Base-by-base conservation (phyloP, 1,140 invertebrate genomes). In the Danaus melanippus region DNA sequence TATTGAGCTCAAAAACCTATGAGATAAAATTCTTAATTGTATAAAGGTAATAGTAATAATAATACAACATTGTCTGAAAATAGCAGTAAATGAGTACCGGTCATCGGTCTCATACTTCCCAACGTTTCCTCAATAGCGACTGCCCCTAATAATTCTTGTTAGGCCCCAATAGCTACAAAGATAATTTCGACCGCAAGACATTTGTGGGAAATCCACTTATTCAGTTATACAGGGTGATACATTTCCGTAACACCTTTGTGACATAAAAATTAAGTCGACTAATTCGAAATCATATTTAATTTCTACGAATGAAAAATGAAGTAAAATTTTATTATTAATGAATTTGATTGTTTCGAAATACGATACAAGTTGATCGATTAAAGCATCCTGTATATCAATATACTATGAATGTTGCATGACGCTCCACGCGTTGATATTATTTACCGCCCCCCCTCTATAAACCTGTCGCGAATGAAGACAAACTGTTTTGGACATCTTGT, bases 371-470 rank as follows among this genome's bases (percentile, higher is more conserved):
- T 32, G 6, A 32, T 32, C 9, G n/a, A 47, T 51, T 17, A 7
- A 45, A 44, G 10, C 78, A 74, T 8, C 60, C 74, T 78, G 68
- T 81, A 74, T 46, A 49, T n/a, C 10, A 32, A 21, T 42, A 71
- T 67, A 73, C 62, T 66, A 84, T 84, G 80, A 84, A 84, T 84
- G 80, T 81, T 81, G 75, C 77, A 84, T 84, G 80, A 81, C 71
- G 69, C 74, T 64, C 71, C 62, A 61, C 66, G 69, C 76, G 71
- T 66, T 67, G 75, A 77, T 84, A 84, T 84, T 84, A 84, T 84
- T 84, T 84, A 84, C 80, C 80, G 78, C 67, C 70, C 76, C 63
- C 66, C 62, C 46, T 62, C 67, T 59, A 83, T 84, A 84, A 84
- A 81, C 68, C 78, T 81, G 80, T 84, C 75, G 48, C 52, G 68